Conservation (phyloP, 2,113 vertebrate species). For the Arizona elegans region DNA sequence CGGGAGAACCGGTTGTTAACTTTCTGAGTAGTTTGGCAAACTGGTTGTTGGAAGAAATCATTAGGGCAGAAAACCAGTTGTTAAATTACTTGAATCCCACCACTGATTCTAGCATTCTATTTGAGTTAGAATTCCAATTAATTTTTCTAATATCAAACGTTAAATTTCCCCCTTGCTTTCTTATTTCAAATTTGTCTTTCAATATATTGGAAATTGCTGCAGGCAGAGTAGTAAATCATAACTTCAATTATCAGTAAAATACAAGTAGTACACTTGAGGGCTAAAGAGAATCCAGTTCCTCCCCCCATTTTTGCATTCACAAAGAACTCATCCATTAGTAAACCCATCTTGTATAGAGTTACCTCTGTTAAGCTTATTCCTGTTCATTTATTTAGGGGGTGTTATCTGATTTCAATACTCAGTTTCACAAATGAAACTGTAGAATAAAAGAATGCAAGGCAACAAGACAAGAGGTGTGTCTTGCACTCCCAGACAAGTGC, state of each 20-base stretch:
- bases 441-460: slow-evolving; percentile 51
- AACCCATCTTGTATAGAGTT: slow-evolving; percentile 68
- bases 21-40: no score
- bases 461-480: slow-evolving; percentile 26
- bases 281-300: slow-evolving; percentile 41
- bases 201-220: not conserved
- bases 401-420: slow-evolving; percentile 70
- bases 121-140: not conserved
- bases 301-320: slow-evolving; percentile 49
- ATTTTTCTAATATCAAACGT: not conserved
- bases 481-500: not conserved
- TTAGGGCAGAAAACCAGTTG: no score
- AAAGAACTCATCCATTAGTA: slow-evolving; percentile 73
- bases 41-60: no score
- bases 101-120: not conserved
- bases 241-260: slow-evolving; percentile 39
- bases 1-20: no score
- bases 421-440: slow-evolving; percentile 67
- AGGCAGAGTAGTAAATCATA: not conserved
- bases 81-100: no score
- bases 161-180: not conserved
- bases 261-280: not conserved
- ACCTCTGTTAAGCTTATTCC: slow-evolving; percentile 69
- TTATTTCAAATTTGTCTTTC: not conserved
- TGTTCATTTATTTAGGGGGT: slow-evolving; percentile 76